A percentile compares a stretch with the other conserved stretches of the same genome.
These are phyloP conservation scores for Tetragnatha versicolor DNA, from an alignment of 1,140 invertebrate genomes.

Conservation along the genomic window DNA sequence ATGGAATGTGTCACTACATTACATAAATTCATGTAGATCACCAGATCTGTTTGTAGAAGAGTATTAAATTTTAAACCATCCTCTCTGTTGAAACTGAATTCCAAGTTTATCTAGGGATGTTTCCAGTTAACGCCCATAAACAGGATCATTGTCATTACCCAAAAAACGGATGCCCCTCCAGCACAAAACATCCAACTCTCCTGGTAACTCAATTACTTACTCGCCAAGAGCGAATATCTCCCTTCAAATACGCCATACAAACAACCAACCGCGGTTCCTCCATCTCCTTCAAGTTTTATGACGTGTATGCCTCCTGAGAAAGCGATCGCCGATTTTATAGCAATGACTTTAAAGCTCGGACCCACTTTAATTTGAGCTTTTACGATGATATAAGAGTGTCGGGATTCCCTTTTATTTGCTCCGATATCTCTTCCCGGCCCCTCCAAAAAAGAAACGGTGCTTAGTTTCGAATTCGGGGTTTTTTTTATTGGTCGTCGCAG, in stretches of 20 bases:
- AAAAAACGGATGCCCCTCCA: no score
- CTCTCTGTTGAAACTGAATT: no score
- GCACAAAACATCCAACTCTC: no score
- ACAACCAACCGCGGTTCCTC: background rate
- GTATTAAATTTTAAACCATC: no score
- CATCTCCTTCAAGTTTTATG: conserved; percentile 1
- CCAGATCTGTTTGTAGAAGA: no score
- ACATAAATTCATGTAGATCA: no score
- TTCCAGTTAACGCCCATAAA: no score
- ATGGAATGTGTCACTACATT: no score
- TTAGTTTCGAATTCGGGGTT: conserved; percentile 26
- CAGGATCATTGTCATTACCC: no score
- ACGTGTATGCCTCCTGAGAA: conserved; percentile 9
- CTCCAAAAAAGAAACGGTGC: conserved; percentile 17
- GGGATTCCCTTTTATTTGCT: conserved; percentile 25
- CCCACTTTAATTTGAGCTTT: conserved; percentile 35
- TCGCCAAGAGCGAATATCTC: no score
- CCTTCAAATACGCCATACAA: background rate
- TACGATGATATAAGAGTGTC: conserved; percentile 20
- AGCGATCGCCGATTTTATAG: conserved; percentile 33
- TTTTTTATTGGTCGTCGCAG: conserved; percentile 5
- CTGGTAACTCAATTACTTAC: no score
- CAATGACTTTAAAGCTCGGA: conserved; percentile 5
- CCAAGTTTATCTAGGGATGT: no score
- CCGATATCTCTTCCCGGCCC: conserved; percentile 3